Evolutionary conservation across 2,797 vertebrate genomes (phyloP).

Genomic region (Rhynchotus rufescens): DNA sequence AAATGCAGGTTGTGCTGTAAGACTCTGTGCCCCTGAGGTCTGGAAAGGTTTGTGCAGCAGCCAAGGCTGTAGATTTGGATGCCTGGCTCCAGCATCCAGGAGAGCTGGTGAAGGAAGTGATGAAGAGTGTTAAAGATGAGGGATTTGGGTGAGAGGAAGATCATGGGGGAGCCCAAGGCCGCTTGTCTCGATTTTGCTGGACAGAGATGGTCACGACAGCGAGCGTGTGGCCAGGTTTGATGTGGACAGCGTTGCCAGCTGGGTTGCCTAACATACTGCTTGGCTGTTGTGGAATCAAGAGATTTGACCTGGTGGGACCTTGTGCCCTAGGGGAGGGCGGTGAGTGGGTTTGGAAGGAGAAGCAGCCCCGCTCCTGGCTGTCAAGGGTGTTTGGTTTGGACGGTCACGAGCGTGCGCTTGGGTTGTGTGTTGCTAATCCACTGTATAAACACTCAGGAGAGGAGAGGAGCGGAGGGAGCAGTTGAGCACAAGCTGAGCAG

Average conservation of each 20-base stretch:
- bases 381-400: background rate
- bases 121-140: background rate
- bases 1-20: background rate
- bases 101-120: background rate
- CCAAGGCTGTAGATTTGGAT: background rate
- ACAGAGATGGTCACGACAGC: background rate
- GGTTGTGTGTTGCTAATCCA: background rate
- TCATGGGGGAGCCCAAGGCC: background rate
- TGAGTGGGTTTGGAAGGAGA: background rate
- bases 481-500: background rate
- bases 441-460: background rate
- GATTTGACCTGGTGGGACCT: background rate
- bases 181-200: background rate
- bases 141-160: background rate
- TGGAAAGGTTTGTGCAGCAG: background rate
- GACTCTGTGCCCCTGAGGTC: background rate
- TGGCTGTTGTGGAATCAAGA: background rate
- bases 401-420: background rate
- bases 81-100: background rate
- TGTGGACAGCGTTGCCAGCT: background rate
- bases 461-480: background rate
- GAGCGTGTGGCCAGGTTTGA: background rate
- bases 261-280: background rate
- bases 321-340: background rate
- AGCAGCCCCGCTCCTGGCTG: rapidly evolving